Evolutionary conservation across 2,797 vertebrate species (phyloP).

Genomic region (Fringilla coelebs): DNA sequence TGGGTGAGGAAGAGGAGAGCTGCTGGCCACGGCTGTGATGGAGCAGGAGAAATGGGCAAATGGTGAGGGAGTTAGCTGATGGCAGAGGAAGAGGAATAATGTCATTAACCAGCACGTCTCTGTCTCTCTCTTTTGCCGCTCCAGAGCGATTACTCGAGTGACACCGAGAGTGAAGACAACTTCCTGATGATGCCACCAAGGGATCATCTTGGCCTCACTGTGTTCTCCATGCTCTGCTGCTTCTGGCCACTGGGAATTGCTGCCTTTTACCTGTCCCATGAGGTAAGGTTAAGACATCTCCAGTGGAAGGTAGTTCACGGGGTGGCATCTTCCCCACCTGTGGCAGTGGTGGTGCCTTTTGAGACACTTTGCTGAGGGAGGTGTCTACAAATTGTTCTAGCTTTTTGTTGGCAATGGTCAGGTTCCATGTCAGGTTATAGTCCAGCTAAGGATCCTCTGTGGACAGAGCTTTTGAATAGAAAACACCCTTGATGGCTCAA

Average conservation of each 20-base stretch:
- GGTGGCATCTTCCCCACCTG: not conserved
- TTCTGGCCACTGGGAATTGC: conserved; percentile 96
- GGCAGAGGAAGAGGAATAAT: not conserved
- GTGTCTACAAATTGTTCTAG: not conserved
- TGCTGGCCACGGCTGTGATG: not conserved
- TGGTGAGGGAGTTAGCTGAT: not conserved
- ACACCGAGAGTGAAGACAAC: conserved; percentile 92
- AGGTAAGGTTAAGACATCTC: conserved; percentile 76
- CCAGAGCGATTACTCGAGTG: conserved; percentile 90
- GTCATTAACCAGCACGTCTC: not conserved
- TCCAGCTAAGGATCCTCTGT: not conserved
- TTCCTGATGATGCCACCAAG: conserved; percentile 92
- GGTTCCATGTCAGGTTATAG: not conserved
- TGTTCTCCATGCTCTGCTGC: conserved; percentile 98
- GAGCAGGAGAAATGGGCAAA: not conserved
- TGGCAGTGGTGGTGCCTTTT: not conserved
- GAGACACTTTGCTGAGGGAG: not conserved
- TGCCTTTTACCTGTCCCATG: conserved; percentile 92
- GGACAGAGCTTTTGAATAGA: not conserved
- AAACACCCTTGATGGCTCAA: not conserved
- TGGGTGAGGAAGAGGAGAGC: not conserved
- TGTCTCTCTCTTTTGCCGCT: conserved; percentile 1
- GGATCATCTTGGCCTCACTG: conserved; percentile 91
- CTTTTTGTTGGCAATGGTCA: not conserved
- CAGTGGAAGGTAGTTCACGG: not conserved